Conservation (phyloP, 2,113 vertebrate species). For the Eonycteris spelaea region DNA sequence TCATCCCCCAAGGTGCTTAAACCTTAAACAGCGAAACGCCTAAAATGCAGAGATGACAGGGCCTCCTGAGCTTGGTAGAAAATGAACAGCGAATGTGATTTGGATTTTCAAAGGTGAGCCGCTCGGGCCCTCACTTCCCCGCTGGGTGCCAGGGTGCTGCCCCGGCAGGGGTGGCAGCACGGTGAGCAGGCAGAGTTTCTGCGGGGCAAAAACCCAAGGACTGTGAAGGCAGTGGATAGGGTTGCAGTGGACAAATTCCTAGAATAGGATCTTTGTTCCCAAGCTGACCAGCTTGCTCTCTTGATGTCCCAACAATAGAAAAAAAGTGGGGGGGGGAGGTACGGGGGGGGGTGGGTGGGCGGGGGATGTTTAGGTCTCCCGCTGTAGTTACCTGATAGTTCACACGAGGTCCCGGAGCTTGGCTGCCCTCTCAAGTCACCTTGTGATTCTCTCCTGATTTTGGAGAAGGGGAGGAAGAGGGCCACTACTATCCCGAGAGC, state of each 20-base stretch:
- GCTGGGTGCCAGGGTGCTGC: constrained; percentile 7
- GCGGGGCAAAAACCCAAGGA: constrained; percentile 7
- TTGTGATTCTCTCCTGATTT: constrained; percentile 53
- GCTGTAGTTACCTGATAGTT: constrained; percentile 47
- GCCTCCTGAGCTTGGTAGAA: constrained; percentile 41
- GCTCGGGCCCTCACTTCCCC: background rate
- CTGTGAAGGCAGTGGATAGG: constrained; percentile 42
- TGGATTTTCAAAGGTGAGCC: constrained; percentile 46
- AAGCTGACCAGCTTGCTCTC: constrained; percentile 68
- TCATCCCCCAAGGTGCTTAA: constrained; percentile 64
- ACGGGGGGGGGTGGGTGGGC: background rate
- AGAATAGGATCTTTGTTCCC: constrained; percentile 72
- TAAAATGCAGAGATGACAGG: constrained; percentile 34
- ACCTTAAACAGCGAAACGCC: constrained; percentile 62
- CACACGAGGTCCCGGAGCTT: background rate
- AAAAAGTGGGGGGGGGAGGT: background rate
- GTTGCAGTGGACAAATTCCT: constrained; percentile 76
- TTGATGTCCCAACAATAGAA: constrained; percentile 69
- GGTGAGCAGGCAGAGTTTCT: constrained; percentile 70
- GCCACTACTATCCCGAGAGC: constrained; percentile 42
- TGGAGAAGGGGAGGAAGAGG: background rate
- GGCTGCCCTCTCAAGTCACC: constrained; percentile 60
- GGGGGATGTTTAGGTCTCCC: constrained; percentile 29
- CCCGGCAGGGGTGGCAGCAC: background rate
- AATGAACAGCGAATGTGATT: background rate